A percentile compares a stretch with the other conserved stretches of the same genome.
Conservation (phyloP, 2,888 invertebrate species). For the Sussaba pulchella region DNA sequence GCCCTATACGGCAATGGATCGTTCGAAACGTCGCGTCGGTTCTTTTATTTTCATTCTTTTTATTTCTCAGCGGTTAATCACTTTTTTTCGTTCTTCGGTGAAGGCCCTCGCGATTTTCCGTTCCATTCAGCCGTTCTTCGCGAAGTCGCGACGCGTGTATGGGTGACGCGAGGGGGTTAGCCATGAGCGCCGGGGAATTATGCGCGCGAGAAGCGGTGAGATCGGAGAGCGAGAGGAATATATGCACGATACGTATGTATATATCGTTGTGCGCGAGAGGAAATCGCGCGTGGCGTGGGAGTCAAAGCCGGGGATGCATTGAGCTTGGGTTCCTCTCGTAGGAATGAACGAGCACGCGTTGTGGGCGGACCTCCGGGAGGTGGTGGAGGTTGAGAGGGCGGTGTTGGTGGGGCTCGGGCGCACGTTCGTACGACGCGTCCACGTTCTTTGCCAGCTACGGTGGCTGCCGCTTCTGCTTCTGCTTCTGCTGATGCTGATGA, state of each 20-base stretch:
- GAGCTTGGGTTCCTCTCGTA: conserved; percentile 63
- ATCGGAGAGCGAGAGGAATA: conserved; percentile 58
- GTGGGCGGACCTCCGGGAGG: conserved; percentile 82
- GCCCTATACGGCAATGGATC: conserved; percentile 13
- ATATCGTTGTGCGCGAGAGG: no score
- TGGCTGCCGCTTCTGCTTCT: conserved; percentile 53
- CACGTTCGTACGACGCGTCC: conserved; percentile 58
- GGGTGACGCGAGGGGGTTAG: no score
- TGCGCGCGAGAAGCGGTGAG: conserved; percentile 15
- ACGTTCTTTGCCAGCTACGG: conserved; percentile 47
- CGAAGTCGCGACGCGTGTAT: no score
- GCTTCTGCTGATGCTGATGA: conserved; percentile 33
- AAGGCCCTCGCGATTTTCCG: conserved; percentile 16
- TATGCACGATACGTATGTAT: no score
- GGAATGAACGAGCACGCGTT: conserved; percentile 79
- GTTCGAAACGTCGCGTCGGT: conserved; percentile 7
- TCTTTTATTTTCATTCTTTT: no score
- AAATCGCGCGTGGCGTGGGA: conserved; percentile 79
- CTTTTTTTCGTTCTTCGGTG: conserved; percentile 12
- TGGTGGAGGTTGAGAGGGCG: conserved; percentile 83
- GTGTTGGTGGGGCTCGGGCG: conserved; percentile 77
- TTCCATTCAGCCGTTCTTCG: conserved; percentile 23
- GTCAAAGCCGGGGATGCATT: conserved; percentile 74
- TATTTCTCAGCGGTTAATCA: conserved; percentile 26
- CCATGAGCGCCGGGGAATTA: no score